phyloP scores from a whole-genome alignment of 2,797 vertebrate species.

The Spondyliosoma cantharus region DNA sequence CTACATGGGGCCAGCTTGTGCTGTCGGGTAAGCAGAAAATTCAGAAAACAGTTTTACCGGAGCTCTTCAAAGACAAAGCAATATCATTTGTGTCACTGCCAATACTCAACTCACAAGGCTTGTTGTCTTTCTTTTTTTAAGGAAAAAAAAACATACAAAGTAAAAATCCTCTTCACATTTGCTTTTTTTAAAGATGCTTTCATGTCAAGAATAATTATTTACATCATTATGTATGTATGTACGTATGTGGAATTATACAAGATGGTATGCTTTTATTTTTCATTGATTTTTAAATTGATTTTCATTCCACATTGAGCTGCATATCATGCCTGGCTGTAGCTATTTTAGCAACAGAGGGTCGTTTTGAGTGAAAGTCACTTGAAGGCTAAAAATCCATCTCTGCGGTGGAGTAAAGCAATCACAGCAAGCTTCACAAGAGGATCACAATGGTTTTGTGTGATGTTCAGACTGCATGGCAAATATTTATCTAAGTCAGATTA shows the following conservation, averaged over 20 bases:
- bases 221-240: background rate
- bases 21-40: conserved; percentile 69
- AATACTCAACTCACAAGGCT: conserved; percentile 54
- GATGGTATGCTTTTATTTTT: conserved; percentile 21
- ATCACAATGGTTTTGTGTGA: conserved; percentile 74
- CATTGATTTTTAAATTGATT: conserved; percentile 46
- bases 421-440: conserved; percentile 57
- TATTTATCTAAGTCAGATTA: conserved; percentile 81
- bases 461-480: conserved; percentile 76
- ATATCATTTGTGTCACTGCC: conserved; percentile 70
- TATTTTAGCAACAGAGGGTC: conserved; percentile 38
- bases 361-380: conserved; percentile 58
- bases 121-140: conserved; percentile 31
- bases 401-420: conserved; percentile 62
- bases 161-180: conserved; percentile 29
- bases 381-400: conserved; percentile 61
- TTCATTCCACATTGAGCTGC: conserved; percentile 31
- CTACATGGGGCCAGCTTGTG: conserved; percentile 67
- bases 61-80: conserved; percentile 72
- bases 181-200: conserved; percentile 17
- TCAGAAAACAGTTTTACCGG: conserved; percentile 65
- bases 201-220: conserved; percentile 36
- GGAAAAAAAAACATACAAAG: conserved; percentile 27
- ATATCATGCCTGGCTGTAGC: conserved; percentile 7
- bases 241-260: conserved; percentile 26